A percentile compares a stretch with the other conserved stretches of the same genome.
Evolutionary conservation across 2,797 vertebrate species (phyloP).

Genomic region (Darevskia mixta): DNA sequence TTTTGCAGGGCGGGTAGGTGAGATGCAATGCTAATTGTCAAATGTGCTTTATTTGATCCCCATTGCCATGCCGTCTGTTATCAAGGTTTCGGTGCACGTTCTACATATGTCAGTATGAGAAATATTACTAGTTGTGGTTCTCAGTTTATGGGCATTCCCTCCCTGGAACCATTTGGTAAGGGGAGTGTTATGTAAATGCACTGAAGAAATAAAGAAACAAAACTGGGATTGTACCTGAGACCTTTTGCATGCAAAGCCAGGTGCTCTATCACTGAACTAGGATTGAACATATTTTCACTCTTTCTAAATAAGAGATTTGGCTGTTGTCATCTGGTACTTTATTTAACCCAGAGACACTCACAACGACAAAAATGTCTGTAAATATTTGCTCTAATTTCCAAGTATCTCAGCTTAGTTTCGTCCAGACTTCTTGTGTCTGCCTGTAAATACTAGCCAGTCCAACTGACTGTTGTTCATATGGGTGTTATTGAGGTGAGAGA

Average conservation of each 20-base stretch:
- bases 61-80: too few species aligned
- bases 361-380: background rate
- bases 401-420: background rate
- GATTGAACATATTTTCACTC: background rate
- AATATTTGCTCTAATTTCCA: conserved; percentile 14
- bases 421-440: conserved; percentile 18
- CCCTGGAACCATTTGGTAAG: background rate
- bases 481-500: background rate
- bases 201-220: background rate
- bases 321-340: conserved; percentile 19
- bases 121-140: too few species aligned
- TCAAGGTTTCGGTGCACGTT: too few species aligned
- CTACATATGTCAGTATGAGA: too few species aligned
- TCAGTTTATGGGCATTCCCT: too few species aligned
- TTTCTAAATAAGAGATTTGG: background rate
- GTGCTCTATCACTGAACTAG: background rate
- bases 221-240: background rate
- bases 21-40: too few species aligned
- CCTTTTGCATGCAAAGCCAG: too few species aligned
- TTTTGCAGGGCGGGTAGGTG: too few species aligned
- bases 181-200: background rate
- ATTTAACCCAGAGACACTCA: conserved; percentile 12
- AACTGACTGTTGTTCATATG: background rate
- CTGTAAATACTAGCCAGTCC: background rate
- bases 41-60: too few species aligned